Base-by-base conservation (phyloP, 2,888 invertebrate species). In the Leucophenga maculata region DNA sequence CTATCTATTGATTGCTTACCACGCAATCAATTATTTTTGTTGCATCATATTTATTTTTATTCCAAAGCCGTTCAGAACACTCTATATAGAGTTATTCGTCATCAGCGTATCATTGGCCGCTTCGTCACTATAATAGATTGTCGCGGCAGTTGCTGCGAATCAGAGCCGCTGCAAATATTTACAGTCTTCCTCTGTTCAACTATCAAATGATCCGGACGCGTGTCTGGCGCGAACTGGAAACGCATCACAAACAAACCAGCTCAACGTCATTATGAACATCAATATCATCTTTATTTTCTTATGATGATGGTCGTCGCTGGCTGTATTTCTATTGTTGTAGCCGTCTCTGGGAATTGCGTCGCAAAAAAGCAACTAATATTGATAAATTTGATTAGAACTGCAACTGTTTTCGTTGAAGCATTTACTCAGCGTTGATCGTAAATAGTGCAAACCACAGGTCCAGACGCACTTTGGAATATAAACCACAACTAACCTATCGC, bases 401-500 rank as follows among this genome's bases (percentile, higher is more conserved):
- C 4, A 39, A 39, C 39, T 39, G 39, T 39, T 39, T 39, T 39
- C 8, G 39, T 39, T 13, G 39, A 18, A 39, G 18, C 44, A 22
- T 48, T 64, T 64, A 64, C 62, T 46, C 16, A 46, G 62, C 55
- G 22, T 22, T 26, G 55, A 52, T 52, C 39, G 60, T 26, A 46
- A 64, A 64, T 64, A 64, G 62, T 46, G 44, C 8, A 39, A 39
- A 39, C 39, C 22, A 64, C 46, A 64, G 44, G 50, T 71, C 70
- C 62, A 64, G 22, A 62, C 74, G 78, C 73, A 80, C 80, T 80
- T 80, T 80, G 80, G 83, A 80, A 80, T 83, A 78, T 78, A 82
- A 83, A 83, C 80, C 79, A 80, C 46, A 11, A 64, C 14, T 70
- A 62, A 20, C 69, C 59, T 14, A 22, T 55, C 52, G 18, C 52